Percentiles rank a stretch among this genome's conserved stretches.
phyloP scores from a whole-genome alignment of 2,797 vertebrate species.

The Gallirallus australis region DNA sequence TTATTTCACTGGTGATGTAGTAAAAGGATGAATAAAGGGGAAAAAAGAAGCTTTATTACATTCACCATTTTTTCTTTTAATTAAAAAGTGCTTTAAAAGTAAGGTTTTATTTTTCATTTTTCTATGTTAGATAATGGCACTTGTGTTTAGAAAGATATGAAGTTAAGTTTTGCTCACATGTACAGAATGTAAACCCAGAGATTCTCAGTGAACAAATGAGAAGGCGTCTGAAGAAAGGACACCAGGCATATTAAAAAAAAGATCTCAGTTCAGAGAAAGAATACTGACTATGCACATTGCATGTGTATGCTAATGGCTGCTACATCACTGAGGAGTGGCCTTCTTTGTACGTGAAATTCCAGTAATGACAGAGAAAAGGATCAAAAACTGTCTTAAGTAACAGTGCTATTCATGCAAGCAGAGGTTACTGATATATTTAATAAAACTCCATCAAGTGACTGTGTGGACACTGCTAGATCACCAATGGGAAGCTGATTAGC shows the following conservation, averaged over 20 bases:
- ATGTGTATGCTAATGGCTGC: fast-evolving
- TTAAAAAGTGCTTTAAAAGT: not conserved
- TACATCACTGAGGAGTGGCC: not conserved
- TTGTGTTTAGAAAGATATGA: not conserved
- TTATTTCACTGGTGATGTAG: not conserved
- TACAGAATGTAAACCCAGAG: not conserved
- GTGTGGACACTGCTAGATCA: not conserved
- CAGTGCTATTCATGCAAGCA: not conserved
- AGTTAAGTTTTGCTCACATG: not conserved
- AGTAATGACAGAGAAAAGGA: not conserved
- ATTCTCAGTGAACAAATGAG: not conserved
- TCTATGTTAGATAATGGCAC: not conserved
- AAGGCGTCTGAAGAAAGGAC: not conserved
- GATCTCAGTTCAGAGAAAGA: not conserved
- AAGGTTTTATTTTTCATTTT: not conserved
- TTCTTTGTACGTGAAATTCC: not conserved
- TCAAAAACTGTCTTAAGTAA: not conserved
- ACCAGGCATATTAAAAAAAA: not conserved
- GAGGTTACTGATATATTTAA: not conserved
- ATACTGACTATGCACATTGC: not conserved
- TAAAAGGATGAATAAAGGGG: not conserved
- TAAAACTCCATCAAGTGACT: not conserved
- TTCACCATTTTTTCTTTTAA: not conserved
- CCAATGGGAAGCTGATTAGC: not conserved
- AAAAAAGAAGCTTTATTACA: not conserved